These are phyloP conservation scores for Henricia sp. DNA, from an alignment of 53 echinoderm and acorn worm genomes.

Conservation along the genomic window DNA sequence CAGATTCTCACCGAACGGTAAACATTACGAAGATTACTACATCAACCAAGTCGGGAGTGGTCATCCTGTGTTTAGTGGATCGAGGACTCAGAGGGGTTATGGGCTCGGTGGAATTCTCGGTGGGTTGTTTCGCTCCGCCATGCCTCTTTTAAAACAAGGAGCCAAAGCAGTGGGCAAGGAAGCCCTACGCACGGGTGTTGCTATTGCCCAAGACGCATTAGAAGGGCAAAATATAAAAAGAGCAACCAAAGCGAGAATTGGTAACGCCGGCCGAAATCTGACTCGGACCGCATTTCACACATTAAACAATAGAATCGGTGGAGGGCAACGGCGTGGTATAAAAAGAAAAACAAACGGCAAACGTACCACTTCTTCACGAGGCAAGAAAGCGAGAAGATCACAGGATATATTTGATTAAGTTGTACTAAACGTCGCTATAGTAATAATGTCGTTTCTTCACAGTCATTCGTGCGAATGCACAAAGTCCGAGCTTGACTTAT, in stretches of 20 bases:
- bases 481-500: constrained; percentile 69
- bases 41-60: constrained; percentile 27
- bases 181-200: constrained; percentile 58
- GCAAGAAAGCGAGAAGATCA: constrained; percentile 37
- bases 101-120: no score
- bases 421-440: not conserved
- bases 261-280: constrained; percentile 50
- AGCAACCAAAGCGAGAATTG: constrained; percentile 15
- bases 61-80: constrained; percentile 54
- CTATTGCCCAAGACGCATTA: constrained; percentile 55
- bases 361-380: not conserved
- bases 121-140: no score
- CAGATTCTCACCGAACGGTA: not conserved
- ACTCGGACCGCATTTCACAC: constrained; percentile 10
- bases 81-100: constrained; percentile 41
- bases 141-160: no score
- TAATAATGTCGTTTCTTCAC: constrained; percentile 80
- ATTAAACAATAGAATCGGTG: no score
- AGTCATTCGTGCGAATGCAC: constrained; percentile 77
- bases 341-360: constrained; percentile 22
- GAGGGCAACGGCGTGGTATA: no score
- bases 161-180: no score
- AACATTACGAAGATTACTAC: no score
- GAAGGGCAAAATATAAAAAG: no score
- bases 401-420: no score